phyloP scores from a whole-genome alignment of 2,113 vertebrate species.

The Strix aluco region DNA sequence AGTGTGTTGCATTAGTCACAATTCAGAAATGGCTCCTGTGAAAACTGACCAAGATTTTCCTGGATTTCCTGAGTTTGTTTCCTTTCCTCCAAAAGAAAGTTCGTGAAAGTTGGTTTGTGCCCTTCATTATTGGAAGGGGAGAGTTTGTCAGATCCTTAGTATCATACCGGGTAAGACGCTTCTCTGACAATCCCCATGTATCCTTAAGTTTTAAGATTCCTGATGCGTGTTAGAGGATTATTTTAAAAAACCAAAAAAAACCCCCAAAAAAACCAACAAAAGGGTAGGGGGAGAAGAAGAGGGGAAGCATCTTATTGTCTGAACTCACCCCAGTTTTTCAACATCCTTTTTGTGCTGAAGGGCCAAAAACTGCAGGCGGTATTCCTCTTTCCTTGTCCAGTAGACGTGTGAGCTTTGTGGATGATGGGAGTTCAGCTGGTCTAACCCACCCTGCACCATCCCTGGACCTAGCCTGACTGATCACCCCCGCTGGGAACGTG shows the following conservation, averaged over 20 bases:
- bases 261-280: neutral
- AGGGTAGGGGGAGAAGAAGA: fast-evolving
- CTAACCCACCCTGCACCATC: neutral
- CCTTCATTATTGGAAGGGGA: neutral
- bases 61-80: neutral
- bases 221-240: neutral
- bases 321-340: neutral
- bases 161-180: neutral
- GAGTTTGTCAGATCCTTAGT: neutral
- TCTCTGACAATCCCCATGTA: neutral
- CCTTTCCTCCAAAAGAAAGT: neutral
- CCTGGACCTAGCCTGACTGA: neutral
- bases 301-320: neutral
- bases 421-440: neutral
- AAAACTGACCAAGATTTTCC: neutral
- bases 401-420: neutral
- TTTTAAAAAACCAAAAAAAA: no score
- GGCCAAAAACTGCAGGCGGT: fast-evolving
- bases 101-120: neutral
- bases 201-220: neutral
- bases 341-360: neutral
- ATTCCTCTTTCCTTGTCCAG: neutral
- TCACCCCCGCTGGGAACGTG: neutral
- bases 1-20: neutral
- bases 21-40: neutral